Evolutionary conservation across 2,888 invertebrate genomes (phyloP).

Genomic region (Cryptus viduatorius): DNA sequence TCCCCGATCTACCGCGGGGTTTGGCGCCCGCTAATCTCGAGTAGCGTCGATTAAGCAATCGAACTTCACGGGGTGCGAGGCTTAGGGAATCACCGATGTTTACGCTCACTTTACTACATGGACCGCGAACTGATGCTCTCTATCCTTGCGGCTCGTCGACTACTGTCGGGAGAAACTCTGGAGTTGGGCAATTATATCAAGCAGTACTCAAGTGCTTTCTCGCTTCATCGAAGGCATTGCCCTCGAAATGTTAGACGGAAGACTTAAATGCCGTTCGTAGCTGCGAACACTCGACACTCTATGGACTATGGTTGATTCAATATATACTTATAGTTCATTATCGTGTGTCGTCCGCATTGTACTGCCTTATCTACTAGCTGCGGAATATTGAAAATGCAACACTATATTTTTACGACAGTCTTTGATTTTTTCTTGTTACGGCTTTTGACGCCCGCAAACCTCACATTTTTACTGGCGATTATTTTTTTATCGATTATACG

Average conservation of each 20-base stretch:
- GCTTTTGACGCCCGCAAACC: too few relatives aligned
- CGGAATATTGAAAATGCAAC: too few relatives aligned
- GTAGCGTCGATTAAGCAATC: conserved; percentile 78
- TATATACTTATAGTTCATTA: neutral
- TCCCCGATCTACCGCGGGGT: conserved; percentile 44
- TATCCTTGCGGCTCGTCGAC: conserved; percentile 36
- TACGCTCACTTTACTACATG: conserved; percentile 59
- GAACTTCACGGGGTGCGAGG: conserved; percentile 66
- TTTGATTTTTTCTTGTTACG: too few relatives aligned
- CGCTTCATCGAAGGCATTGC: conserved; percentile 42
- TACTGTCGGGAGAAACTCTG: conserved; percentile 39
- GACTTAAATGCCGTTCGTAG: neutral
- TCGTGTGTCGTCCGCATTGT: neutral
- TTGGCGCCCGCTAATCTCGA: conserved; percentile 75
- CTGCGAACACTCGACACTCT: neutral
- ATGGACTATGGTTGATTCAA: neutral
- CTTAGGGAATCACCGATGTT: conserved; percentile 45
- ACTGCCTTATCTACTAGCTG: neutral
- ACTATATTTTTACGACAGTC: too few relatives aligned
- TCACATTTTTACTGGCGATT: too few relatives aligned
- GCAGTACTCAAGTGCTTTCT: conserved; percentile 47
- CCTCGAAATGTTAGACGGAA: conserved; percentile 30
- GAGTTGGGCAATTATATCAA: conserved; percentile 62
- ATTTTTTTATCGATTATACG: too few relatives aligned
- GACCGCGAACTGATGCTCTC: conserved; percentile 51